Percentiles rank a stretch among this genome's conserved stretches.
Conservation (phyloP, 2,113 vertebrate species). For the Recurvirostra avosetta region DNA sequence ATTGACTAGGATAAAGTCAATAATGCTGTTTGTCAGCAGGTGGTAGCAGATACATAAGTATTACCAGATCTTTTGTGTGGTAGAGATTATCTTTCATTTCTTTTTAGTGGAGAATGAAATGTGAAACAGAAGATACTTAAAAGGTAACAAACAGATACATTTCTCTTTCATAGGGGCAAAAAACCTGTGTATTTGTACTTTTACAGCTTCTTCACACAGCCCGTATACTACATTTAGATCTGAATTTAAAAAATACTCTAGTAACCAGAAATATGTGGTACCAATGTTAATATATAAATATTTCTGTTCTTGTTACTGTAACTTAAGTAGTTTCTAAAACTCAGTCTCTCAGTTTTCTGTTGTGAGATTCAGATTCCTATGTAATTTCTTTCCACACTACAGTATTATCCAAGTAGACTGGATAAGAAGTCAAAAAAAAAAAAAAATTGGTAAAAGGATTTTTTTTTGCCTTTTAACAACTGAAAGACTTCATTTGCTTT, state of each 20-base stretch:
- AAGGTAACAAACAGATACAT: background rate
- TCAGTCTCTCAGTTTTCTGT: background rate
- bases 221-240: background rate
- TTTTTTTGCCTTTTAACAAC: background rate
- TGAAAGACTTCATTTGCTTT: background rate
- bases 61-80: background rate
- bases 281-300: background rate
- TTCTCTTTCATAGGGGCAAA: background rate
- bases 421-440: background rate
- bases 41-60: constrained; percentile 46
- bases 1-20: background rate
- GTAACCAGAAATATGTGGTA: background rate
- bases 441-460: background rate
- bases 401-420: background rate
- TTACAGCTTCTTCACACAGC: background rate
- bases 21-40: constrained; percentile 46
- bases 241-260: background rate
- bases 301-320: background rate
- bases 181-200: background rate
- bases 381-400: background rate
- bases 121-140: background rate
- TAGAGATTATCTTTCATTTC: background rate
- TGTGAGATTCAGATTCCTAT: background rate
- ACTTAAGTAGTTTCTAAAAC: background rate
- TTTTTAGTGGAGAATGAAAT: background rate